Evolutionary conservation across 2,888 invertebrate genomes (phyloP), one percentile per base, ranked within the genome.

Genomic region (Microctonus aethiopoides): DNA sequence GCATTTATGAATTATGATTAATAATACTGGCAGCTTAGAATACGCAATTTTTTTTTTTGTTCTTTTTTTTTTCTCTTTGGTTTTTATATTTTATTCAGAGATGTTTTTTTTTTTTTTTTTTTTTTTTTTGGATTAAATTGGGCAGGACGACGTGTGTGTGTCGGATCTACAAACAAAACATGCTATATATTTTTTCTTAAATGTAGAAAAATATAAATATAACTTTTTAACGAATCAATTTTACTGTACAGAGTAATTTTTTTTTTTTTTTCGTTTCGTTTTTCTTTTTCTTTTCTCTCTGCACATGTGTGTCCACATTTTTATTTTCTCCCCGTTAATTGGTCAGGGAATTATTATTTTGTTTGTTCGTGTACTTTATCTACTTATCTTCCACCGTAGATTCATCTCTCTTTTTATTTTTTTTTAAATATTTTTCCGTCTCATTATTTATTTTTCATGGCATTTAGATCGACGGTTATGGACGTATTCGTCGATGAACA

Each of bases 1-100:
- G 83, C 82, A 83, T 83, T 60, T 80, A 81, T 82, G 75, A 78
- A 78, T 83, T 83, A 83, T 76, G 83, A 78, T 82, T 83, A 83
- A 83, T 83, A 83, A 83, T 83, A 83, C 83, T 83, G 83, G 80
- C 81, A 82, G 76, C 76, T 78, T 75, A 75, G 78, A 78, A 72
- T 75, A 76, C 72, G 73, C 16, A 46, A 39, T 39, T 3, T 3
- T 46, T 52, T 72, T 41, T 52, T 73, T 41, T 57, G 20, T 52
- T 39, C 34, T 46, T 16, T 9, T 46, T 4, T 4, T 6, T n/a
- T 20, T 20, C 36, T 9, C 20, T 36, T 70, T 64, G 32, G 39
- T 60, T 29, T n/a, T 36, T 29, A 29, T 29, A 5, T 24, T 54
- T 61, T 59, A 22, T 61, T 62, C 56, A 51, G 22, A 51, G 39